These are phyloP conservation scores for Rhyacophila brunnea DNA, from an alignment of 1,140 invertebrate genomes.

Conservation along the genomic window DNA sequence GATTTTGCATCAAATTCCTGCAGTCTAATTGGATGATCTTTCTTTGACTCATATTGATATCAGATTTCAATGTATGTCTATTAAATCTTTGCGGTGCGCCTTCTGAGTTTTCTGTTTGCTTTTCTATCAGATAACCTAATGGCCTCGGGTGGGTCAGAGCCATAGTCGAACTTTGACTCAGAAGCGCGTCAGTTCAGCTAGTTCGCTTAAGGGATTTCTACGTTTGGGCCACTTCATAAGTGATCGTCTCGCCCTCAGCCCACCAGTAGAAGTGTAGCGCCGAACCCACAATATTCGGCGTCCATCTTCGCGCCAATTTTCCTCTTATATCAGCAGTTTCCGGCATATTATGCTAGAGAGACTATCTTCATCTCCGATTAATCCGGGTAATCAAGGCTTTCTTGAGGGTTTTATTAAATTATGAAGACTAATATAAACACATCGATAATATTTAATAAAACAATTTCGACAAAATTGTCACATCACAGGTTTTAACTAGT, in stretches of 20 bases:
- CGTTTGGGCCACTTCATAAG: constrained; percentile 7
- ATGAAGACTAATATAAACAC: too few species aligned
- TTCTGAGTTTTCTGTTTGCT: constrained; percentile 11
- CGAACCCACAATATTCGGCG: neutral
- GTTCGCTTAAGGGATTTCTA: neutral
- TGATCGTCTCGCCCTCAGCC: neutral
- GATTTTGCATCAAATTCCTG: too few species aligned
- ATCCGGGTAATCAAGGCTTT: too few species aligned
- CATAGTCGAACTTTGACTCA: constrained; percentile 20
- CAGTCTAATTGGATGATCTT: too few species aligned
- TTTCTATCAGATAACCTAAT: constrained; percentile 20
- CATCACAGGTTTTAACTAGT: too few species aligned
- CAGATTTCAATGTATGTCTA: too few species aligned
- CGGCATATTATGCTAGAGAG: too few species aligned
- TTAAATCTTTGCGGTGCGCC: neutral
- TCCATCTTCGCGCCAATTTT: neutral
- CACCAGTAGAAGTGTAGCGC: constrained; percentile 9
- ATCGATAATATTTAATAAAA: too few species aligned
- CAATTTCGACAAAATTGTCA: too few species aligned
- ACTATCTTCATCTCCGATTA: too few species aligned
- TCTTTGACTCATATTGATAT: too few species aligned
- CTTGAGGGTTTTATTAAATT: too few species aligned
- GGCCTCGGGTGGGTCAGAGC: constrained; percentile 11
- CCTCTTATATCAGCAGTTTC: neutral
- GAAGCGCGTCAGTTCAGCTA: constrained; percentile 6